Evolutionary conservation across 2,888 invertebrate genomes (phyloP), one percentile per base, ranked within the genome.

Genomic region (Xestia xanthographa): DNA sequence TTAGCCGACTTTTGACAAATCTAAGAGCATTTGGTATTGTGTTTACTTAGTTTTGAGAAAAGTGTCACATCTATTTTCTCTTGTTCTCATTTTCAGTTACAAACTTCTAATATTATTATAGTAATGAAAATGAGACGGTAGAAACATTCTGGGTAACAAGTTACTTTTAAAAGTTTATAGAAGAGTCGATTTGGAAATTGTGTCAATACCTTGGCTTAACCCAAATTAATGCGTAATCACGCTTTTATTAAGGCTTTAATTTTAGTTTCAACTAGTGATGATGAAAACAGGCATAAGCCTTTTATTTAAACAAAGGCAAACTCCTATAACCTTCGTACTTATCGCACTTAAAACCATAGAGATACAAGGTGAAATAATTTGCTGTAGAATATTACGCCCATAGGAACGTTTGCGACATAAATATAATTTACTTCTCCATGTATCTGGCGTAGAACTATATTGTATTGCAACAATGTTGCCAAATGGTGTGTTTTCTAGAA

Each of bases 401-500:
- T 53, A 38, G 53, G 22, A 20, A 17, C 0, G 63, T 62, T 78
- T 75, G 72, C 75, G 43, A 79, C 75, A 85, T 50, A 70, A 78
- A 67, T 53, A 65, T 72, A 70, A 70, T 77, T 74, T 60, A 75
- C 2, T 83, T 76, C 60, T 73, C 66, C 60, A 87, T 82, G 68
- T 82, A 69, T 82, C 76, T 82, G 43, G 58, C 62, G 43, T 72
- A 74, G 63, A 80, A 66, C 77, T 50, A 78, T 82, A 86, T 56
- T 56, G 65, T 68, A 20, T 78, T 65, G 77, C 79, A 79, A 84
- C 66, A 80, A 48, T 68, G 76, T 86, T 85, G 80, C 83, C 74
- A 80, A 80, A 81, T 71, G 26, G 60, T 45, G 63, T 69, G 77
- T 84, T 79, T 86, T 83, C 68, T 88, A 77, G 80, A 75, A 87